phyloP scores from a whole-genome alignment of 2,797 vertebrate genomes.

The Enteromius trimaculatus region DNA sequence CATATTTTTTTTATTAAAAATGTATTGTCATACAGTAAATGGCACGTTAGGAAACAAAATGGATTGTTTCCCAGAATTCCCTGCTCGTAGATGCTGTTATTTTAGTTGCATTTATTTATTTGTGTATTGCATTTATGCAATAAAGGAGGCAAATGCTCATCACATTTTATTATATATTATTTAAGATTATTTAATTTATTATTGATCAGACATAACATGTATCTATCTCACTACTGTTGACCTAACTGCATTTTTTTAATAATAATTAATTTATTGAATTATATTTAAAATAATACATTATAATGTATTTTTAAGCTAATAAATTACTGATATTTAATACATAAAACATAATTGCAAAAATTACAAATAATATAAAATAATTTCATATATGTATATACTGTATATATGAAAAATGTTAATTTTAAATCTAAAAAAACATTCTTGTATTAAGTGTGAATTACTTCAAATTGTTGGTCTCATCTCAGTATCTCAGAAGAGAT shows the following conservation, averaged over 20 bases:
- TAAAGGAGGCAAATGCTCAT: neutral
- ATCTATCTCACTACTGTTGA: neutral
- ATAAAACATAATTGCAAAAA: neutral
- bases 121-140: neutral
- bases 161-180: neutral
- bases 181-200: neutral
- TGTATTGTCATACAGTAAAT: neutral
- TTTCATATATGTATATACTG: too few species aligned
- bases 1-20: neutral
- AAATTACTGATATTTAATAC: neutral
- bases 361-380: neutral
- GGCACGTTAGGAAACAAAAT: neutral
- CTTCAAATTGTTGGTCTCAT: slow-evolving; percentile 10
- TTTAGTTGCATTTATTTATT: neutral
- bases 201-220: neutral
- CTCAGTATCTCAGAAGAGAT: neutral
- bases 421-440: neutral
- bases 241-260: neutral
- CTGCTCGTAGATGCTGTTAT: neutral
- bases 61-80: neutral
- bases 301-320: neutral
- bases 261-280: too few species aligned
- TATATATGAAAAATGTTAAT: neutral
- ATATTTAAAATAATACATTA: too few species aligned
- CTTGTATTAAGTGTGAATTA: slow-evolving; percentile 22